Evolutionary conservation across 2,888 invertebrate genomes (phyloP), one percentile per base, ranked within the genome.

Genomic region (Hirtodrosophila trivittata): DNA sequence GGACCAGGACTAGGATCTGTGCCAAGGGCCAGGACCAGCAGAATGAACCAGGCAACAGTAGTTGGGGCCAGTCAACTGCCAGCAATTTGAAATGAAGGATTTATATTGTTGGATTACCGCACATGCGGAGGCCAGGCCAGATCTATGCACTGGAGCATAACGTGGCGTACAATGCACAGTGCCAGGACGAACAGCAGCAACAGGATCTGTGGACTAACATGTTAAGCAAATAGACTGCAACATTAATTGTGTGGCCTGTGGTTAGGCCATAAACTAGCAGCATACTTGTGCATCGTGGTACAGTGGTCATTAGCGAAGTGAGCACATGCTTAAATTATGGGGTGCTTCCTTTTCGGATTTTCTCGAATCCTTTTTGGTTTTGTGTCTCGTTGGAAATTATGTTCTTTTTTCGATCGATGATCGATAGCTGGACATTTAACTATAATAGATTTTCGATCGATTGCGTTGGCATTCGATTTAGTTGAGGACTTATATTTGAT

Each of bases 201-300:
- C 10, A 32, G 6, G 7, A 38, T 25, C 3, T 21, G 5, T 5
- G 18, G 18, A 74, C 74, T 82, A 82, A 76, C 82, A 84, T 78
- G 87, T 87, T 87, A 75, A 80, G 80, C 84, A 87, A 87, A 87
- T 87, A 86, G 77, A 87, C 82, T 87, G 83, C 75, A 86, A 87
- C 87, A 87, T 87, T 87, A 87, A 87, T 87, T 87, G 82, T 87
- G 82, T 80, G 77, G 82, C 69, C 57, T 66, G 77, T 59, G 77
- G 78, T 73, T 58, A 49, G 51, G 54, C 37, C 41, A 60, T 55
- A 30, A 13, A 26, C 9, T 18, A 10, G 13, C 3, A 43, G 43
- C 33, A 39, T 33, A 52, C 13, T 47, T 57, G 60, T 58, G 52
- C 58, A 54, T 52, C 43, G 28, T 13, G 16, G 10, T 6, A 45